Conservation (phyloP, 2,888 invertebrate species). For the Habroteleia sp. region DNA sequence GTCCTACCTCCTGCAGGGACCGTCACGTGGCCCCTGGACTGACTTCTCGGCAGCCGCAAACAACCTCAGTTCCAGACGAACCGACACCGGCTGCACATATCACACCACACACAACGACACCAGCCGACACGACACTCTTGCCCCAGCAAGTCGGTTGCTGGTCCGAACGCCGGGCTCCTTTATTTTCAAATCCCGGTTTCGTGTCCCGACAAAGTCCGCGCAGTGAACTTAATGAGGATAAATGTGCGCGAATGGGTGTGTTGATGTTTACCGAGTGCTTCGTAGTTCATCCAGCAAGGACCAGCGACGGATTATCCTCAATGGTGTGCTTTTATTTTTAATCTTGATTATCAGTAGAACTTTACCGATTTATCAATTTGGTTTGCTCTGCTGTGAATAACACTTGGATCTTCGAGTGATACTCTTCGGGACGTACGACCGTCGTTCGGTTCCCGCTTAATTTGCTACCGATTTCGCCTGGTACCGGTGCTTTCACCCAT, state of each 20-base stretch:
- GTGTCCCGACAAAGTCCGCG: too few species aligned
- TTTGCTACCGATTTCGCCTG: too few species aligned
- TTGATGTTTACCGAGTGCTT: slow-evolving; percentile 55
- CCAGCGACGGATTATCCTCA: slow-evolving; percentile 40
- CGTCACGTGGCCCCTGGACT: slow-evolving; percentile 77
- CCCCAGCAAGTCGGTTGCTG: slow-evolving; percentile 9
- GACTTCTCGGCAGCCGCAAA: slow-evolving; percentile 71
- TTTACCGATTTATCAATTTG: neutral
- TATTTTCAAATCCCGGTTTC: too few species aligned
- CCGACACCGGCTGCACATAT: slow-evolving; percentile 75
- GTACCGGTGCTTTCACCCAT: too few species aligned
- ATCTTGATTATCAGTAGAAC: too few species aligned
- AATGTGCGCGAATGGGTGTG: slow-evolving; percentile 57
- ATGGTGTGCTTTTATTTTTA: slow-evolving; percentile 54
- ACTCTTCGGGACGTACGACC: too few species aligned
- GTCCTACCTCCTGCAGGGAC: slow-evolving; percentile 80
- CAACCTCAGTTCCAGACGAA: slow-evolving; percentile 78
- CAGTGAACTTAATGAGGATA: slow-evolving; percentile 34
- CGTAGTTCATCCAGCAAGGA: slow-evolving; percentile 16
- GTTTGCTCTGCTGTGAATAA: slow-evolving; percentile 11
- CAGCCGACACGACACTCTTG: slow-evolving; percentile 12
- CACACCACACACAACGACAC: slow-evolving; percentile 34
- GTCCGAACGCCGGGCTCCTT: too few species aligned
- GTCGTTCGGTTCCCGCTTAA: too few species aligned
- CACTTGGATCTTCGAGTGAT: slow-evolving; percentile 39